Percentiles rank a stretch among this genome's conserved stretches.
These are phyloP conservation scores for Candoia aspera DNA, from an alignment of 2,113 vertebrate genomes.

Conservation along the genomic window DNA sequence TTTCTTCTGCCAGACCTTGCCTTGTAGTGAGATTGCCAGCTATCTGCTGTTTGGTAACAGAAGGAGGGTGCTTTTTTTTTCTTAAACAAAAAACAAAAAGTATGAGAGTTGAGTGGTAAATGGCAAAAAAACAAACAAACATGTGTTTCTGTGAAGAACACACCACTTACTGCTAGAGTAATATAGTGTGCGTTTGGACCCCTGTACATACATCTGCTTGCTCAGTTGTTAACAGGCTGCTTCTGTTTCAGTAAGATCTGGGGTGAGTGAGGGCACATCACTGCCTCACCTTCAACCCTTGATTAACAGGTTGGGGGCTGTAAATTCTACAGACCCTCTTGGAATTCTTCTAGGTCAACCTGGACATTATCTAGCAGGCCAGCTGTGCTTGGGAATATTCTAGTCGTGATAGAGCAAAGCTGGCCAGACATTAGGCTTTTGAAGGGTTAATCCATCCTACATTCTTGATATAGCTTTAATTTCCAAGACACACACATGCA, in stretches of 20 bases:
- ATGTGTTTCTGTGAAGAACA: background rate
- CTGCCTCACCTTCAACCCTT: background rate
- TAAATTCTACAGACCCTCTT: background rate
- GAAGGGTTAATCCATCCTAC: background rate
- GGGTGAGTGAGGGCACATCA: background rate
- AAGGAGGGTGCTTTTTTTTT: background rate
- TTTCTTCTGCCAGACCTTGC: background rate
- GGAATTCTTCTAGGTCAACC: background rate
- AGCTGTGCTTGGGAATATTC: background rate
- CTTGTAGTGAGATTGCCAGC: background rate
- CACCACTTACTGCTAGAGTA: too few species aligned
- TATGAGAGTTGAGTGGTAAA: background rate
- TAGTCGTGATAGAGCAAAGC: background rate
- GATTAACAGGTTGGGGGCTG: background rate
- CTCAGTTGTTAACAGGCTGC: background rate
- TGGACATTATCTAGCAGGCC: background rate
- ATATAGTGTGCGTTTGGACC: too few species aligned
- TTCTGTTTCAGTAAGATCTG: background rate
- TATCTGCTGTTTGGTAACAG: background rate
- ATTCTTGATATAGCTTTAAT: too few species aligned
- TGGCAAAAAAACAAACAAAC: background rate
- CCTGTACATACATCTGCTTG: background rate
- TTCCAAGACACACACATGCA: background rate
- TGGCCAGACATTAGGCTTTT: background rate
- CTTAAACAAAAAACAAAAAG: background rate